phyloP scores from a whole-genome alignment of 2,888 invertebrate species.

The Hydraecia micacea region DNA sequence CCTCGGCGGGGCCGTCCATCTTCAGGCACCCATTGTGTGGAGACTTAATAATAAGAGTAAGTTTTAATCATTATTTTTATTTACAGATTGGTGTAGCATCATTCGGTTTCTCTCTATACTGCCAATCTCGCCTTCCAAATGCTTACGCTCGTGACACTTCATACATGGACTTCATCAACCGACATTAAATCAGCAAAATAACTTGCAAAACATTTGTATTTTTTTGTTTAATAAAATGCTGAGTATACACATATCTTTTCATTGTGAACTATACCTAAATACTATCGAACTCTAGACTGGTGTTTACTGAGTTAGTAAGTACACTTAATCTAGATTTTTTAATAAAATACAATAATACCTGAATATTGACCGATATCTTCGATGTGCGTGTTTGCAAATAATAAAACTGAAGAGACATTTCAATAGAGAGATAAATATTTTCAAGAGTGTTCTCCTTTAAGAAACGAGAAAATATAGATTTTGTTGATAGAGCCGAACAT shows the following conservation, averaged over 20 bases:
- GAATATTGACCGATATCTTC: constrained; percentile 36
- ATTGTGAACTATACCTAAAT: not conserved
- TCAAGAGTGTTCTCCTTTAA: constrained; percentile 20
- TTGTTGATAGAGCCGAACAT: constrained; percentile 15
- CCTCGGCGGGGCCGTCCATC: not conserved
- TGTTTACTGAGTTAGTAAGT: constrained; percentile 14
- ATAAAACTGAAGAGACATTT: constrained; percentile 30
- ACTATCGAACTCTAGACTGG: not conserved
- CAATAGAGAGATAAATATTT: constrained; percentile 48
- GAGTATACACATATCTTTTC: not conserved
- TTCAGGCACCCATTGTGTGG: not conserved
- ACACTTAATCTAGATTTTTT: not conserved
- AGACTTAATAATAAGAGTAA: not conserved
- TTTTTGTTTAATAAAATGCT: constrained; percentile 19
- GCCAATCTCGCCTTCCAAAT: constrained; percentile 66
- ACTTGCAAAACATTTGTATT: not conserved
- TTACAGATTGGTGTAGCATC: constrained; percentile 76
- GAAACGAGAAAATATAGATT: constrained; percentile 26
- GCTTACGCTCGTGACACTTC: constrained; percentile 73
- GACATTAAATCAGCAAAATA: constrained; percentile 1
- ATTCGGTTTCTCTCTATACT: constrained; percentile 70
- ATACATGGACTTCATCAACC: constrained; percentile 68
- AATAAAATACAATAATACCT: constrained; percentile 8
- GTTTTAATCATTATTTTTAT: constrained; percentile 6
- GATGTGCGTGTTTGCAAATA: constrained; percentile 27